Evolutionary conservation across 2,888 invertebrate species (phyloP).

Genomic region (Apamea sordens): DNA sequence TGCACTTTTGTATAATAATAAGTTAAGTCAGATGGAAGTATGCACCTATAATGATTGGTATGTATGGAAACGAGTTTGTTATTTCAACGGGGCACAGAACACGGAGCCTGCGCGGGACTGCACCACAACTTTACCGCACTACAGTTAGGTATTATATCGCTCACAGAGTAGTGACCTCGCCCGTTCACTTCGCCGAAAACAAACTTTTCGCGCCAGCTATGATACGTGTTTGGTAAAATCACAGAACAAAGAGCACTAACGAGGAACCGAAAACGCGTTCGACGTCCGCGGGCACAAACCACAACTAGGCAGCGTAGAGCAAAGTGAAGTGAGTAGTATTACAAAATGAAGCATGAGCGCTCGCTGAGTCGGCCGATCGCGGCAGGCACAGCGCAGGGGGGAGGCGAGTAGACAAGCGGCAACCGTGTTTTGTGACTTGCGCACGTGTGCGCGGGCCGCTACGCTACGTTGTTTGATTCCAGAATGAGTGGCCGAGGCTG

Average conservation of each 20-base stretch:
- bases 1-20: slow-evolving; percentile 61
- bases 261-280: slow-evolving; percentile 71
- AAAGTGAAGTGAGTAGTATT: slow-evolving; percentile 79
- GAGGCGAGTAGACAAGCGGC: slow-evolving; percentile 69
- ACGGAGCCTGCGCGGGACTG: slow-evolving; percentile 80
- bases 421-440: slow-evolving; percentile 76
- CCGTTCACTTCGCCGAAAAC: slow-evolving; percentile 77
- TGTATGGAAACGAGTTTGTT: slow-evolving; percentile 75
- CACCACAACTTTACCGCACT: slow-evolving; percentile 68
- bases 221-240: slow-evolving; percentile 69
- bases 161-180: slow-evolving; percentile 77
- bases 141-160: slow-evolving; percentile 61
- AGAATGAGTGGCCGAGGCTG: slow-evolving; percentile 65
- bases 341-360: slow-evolving; percentile 79
- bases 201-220: slow-evolving; percentile 71
- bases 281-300: slow-evolving; percentile 77
- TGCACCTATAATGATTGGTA: slow-evolving; percentile 66
- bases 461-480: slow-evolving; percentile 72
- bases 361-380: slow-evolving; percentile 67
- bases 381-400: slow-evolving; percentile 73
- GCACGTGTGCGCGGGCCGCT: slow-evolving; percentile 78
- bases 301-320: slow-evolving; percentile 80
- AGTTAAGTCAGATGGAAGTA: slow-evolving; percentile 61
- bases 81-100: slow-evolving; percentile 74
- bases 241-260: slow-evolving; percentile 79